Evolutionary conservation across 2,888 invertebrate genomes (phyloP), one percentile per base, ranked within the genome.

Genomic region (Rhagophthalmus giganteus): DNA sequence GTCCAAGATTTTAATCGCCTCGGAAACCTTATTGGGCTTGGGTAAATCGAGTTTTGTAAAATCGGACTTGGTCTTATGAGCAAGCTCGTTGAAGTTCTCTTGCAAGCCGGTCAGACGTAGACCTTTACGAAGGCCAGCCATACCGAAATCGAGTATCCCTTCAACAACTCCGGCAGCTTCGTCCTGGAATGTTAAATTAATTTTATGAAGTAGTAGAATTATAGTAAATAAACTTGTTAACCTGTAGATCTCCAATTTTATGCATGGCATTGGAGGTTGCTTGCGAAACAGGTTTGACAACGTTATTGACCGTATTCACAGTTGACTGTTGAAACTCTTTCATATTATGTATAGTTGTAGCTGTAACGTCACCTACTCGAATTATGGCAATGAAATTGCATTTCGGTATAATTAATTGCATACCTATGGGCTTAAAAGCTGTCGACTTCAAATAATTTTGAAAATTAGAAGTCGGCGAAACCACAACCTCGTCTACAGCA

Each of bases 131-230:
- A 83, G 62, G 0, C 82, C 82, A 0, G 83, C 82, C 54, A 81
- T 79, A 10, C 83, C 83, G 55, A 82, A 81, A 68, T 83, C 83
- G 15, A 83, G 67, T 0, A 83, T 74, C 0, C 83, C 83, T 64
- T 83, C 83, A 73, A 83, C 81, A 75, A 83, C 79, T 0, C 82
- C 83, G 0, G 82, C 83, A 0, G 83, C 83, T 66, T 83, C 83
- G 50, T 83, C 83, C 82, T 83, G 24, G 13, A 47, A 37, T 14
- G 10, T 20, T 12, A 14, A 28, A 16, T n/a, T n/a, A n/a, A n/a
- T n/a, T n/a, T n/a, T n/a, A 34, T 13, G 9, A 15, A 38, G 27
- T 4, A 27, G 9, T 5, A 10, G 3, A n/a, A 3, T 7, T 14
- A 11, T 9, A 39, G 14, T 31, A 8, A 2, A 5, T 6, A 2